Percentiles rank a stretch among this genome's conserved stretches.
Conservation (phyloP, 2,888 invertebrate genomes). For the Tetheella fluctuosa region DNA sequence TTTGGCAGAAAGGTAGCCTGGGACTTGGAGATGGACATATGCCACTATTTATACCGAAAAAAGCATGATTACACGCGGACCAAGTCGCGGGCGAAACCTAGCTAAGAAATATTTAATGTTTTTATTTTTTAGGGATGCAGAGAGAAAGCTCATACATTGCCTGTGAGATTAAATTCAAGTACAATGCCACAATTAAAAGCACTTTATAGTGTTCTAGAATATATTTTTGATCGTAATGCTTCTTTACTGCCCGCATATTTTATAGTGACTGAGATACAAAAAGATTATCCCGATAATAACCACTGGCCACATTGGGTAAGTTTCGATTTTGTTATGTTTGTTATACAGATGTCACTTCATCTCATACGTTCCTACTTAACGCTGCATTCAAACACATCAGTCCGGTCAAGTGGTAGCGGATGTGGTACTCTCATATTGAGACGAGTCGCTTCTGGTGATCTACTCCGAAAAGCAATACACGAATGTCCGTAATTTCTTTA, state of each 20-base stretch:
- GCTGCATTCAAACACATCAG: too few relatives aligned
- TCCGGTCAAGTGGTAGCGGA: too few relatives aligned
- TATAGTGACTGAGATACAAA: constrained; percentile 97
- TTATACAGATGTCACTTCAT: neutral
- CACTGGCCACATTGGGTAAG: constrained; percentile 96
- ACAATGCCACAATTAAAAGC: constrained; percentile 92
- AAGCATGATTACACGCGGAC: too few relatives aligned
- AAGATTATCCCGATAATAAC: constrained; percentile 91
- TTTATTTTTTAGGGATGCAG: constrained; percentile 87
- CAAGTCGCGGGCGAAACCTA: too few relatives aligned
- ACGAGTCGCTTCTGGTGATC: too few relatives aligned
- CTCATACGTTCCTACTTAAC: too few relatives aligned
- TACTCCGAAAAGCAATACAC: too few relatives aligned
- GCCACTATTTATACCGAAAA: too few relatives aligned
- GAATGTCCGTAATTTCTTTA: too few relatives aligned
- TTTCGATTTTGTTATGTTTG: constrained; percentile 7
- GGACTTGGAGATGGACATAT: too few relatives aligned
- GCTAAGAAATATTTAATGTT: constrained; percentile 9
- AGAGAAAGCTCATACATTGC: constrained; percentile 94
- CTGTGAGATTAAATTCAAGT: constrained; percentile 90
- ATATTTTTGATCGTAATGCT: constrained; percentile 96
- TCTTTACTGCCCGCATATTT: constrained; percentile 97
- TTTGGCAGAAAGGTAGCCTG: too few relatives aligned
- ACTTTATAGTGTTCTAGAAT: constrained; percentile 91
- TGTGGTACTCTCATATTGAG: too few relatives aligned